Conservation (phyloP, 2,888 invertebrate genomes). For the Drosophila algonquin region DNA sequence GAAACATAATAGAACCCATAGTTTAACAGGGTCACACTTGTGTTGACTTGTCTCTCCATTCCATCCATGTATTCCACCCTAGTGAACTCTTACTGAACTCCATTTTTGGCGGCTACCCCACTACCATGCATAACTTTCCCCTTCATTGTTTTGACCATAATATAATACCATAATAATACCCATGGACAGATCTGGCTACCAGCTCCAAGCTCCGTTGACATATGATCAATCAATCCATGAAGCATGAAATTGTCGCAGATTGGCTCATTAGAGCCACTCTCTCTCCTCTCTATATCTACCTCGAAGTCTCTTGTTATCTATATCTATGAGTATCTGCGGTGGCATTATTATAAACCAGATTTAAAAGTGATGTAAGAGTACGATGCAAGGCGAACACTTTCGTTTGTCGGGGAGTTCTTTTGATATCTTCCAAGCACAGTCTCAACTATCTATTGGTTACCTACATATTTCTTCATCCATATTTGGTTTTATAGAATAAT, state of each 20-base stretch:
- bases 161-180: slow-evolving; percentile 40
- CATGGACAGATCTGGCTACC: slow-evolving; percentile 5
- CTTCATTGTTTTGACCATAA: slow-evolving; percentile 24
- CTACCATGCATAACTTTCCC: slow-evolving; percentile 24
- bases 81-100: too few species aligned
- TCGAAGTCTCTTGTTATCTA: not conserved
- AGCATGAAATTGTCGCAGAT: slow-evolving; percentile 36
- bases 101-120: too few species aligned
- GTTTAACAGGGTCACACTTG: too few species aligned
- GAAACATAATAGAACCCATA: not conserved
- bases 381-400: not conserved
- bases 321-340: not conserved
- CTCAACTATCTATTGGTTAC: too few species aligned
- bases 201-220: slow-evolving; percentile 21
- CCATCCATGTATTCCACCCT: too few species aligned
- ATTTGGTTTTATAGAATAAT: too few species aligned
- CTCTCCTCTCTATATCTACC: slow-evolving; percentile 12
- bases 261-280: slow-evolving; percentile 32
- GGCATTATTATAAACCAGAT: not conserved
- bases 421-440: too few species aligned
- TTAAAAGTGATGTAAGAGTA: not conserved
- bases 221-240: slow-evolving; percentile 34
- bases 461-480: too few species aligned
- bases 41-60: too few species aligned
- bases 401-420: not conserved